These are phyloP conservation scores for Oligia latruncula DNA, from an alignment of 2,888 invertebrate genomes.

Conservation along the genomic window DNA sequence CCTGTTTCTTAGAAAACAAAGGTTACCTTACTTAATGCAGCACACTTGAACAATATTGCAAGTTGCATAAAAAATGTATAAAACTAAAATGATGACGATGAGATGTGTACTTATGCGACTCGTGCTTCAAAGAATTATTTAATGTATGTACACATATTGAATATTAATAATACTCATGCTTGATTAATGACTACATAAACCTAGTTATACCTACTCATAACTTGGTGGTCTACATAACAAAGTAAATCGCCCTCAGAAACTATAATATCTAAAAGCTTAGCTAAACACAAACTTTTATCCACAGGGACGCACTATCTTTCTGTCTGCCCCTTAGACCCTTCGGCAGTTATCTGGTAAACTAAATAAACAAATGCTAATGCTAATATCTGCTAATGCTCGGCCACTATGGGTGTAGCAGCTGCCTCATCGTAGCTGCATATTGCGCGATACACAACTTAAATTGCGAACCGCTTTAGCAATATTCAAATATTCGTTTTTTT, in stretches of 20 bases:
- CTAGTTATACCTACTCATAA: slow-evolving; percentile 7
- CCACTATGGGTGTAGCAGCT: slow-evolving; percentile 10
- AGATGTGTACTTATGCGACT: slow-evolving; percentile 2
- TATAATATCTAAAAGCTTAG: slow-evolving; percentile 4
- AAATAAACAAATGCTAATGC: slow-evolving; percentile 3
- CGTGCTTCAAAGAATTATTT: slow-evolving; percentile 24
- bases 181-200: slow-evolving; percentile 27
- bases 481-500: slow-evolving; percentile 32
- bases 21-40: slow-evolving; percentile 15
- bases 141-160: slow-evolving; percentile 7
- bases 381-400: slow-evolving; percentile 21
- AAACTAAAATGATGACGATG: slow-evolving; percentile 16
- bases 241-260: slow-evolving; percentile 17
- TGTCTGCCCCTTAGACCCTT: background rate
- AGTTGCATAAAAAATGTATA: slow-evolving; percentile 26
- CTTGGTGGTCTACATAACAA: background rate
- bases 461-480: slow-evolving; percentile 46
- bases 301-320: slow-evolving; percentile 18
- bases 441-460: slow-evolving; percentile 44
- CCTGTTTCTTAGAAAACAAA: slow-evolving; percentile 38
- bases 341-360: slow-evolving; percentile 12
- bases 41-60: slow-evolving; percentile 19
- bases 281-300: background rate
- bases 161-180: slow-evolving; percentile 23
- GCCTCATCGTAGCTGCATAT: slow-evolving; percentile 15